Evolutionary conservation across 2,797 vertebrate species (phyloP), one percentile per base, ranked within the genome.

Genomic region (Pachyuromys duprasi): DNA sequence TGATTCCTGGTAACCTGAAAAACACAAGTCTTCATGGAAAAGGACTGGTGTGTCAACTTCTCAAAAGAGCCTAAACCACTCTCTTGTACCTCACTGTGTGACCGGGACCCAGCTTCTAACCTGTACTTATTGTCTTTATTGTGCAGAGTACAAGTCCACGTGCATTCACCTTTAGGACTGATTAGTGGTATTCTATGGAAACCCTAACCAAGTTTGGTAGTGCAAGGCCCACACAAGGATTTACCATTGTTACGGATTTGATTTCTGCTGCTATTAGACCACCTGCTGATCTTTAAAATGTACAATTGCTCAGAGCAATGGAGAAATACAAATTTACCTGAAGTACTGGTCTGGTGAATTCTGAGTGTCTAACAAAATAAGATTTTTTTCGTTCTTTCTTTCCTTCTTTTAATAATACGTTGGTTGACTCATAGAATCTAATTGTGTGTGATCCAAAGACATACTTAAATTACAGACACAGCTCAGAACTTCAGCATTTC

Each of bases 1-100:
- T 53, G 75, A 45, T 97, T 97, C 90, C 94, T 79, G 83, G 90
- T 90, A 91, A 72, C 22, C 53, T 89, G 55, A 72, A 31, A 92
- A 86, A 69, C 8, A 0, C 39, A n/a, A 18, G 0, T 3, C 8
- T 69, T 93, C 83, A 12, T 33, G 0, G 5, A 36, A 94, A 82
- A 82, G 57, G 60, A 26, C 4, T 33, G 0, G 5, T n/a, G 1
- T 49, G 28, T 28, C 31, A n/a, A 33, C 42, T 86, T 55, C 42
- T 31, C 28, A 70, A 33, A 53, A 76, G 36, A 60, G 15, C 33
- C 36, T 67, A 28, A 1, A 22, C 26, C 4, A 1, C 18, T 28
- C 26, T 31, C 70, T 83, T n/a, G 65, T 69, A 42, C 49, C 49
- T 9, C n/a, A 8, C n/a, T 17, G 75, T 1, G 0, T 28, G 65